These are phyloP conservation scores for Lutraria rhynchaena DNA, from an alignment of 1,140 invertebrate genomes.

Conservation along the genomic window DNA sequence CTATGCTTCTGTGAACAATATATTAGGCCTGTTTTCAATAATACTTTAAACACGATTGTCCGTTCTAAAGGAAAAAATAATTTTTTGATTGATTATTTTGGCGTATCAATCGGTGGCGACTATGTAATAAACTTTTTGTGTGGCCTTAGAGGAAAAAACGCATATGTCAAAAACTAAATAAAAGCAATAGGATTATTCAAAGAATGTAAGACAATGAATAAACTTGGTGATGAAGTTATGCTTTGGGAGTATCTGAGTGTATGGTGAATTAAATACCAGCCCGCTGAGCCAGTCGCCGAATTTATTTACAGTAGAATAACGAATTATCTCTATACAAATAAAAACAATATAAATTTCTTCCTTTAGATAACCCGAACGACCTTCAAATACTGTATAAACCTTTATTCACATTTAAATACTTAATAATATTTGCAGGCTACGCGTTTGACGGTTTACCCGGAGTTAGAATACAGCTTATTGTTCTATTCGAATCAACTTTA, in stretches of 20 bases:
- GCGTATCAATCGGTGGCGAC: too few relatives aligned
- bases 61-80: too few relatives aligned
- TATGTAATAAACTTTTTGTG: too few relatives aligned
- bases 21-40: too few relatives aligned
- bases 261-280: conserved; percentile 24
- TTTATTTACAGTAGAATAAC: conserved; percentile 51
- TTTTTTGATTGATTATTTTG: too few relatives aligned
- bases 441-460: conserved; percentile 10
- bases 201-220: conserved; percentile 16
- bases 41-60: too few relatives aligned
- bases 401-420: conserved; percentile 42
- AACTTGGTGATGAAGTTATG: conserved; percentile 20
- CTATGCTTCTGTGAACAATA: too few relatives aligned
- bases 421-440: conserved; percentile 19
- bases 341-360: conserved; percentile 49
- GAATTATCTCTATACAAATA: conserved; percentile 48
- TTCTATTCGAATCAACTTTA: too few relatives aligned
- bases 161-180: conserved; percentile 10
- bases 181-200: conserved; percentile 39
- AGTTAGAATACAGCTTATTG: too few relatives aligned
- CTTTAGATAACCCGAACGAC: conserved; percentile 16
- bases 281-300: conserved; percentile 28
- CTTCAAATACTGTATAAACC: conserved; percentile 16
- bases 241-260: conserved; percentile 11
- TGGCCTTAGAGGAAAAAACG: too few relatives aligned